Evolutionary conservation across 2,797 vertebrate genomes (phyloP).

Genomic region (Decapterus maruadsi): DNA sequence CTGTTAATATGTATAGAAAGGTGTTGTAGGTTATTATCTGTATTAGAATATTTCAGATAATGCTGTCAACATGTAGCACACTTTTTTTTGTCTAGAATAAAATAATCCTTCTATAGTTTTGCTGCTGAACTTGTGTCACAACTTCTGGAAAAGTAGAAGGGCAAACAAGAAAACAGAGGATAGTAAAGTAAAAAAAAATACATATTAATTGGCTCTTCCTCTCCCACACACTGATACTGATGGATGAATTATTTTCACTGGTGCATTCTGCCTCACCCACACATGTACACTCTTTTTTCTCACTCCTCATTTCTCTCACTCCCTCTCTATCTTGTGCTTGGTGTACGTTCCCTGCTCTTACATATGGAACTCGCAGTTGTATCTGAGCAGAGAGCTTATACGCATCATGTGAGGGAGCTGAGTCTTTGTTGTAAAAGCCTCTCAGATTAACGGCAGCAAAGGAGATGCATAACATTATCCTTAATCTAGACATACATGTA

Average conservation of each 20-base stretch:
- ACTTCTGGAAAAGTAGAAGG: conserved; percentile 15
- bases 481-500: neutral
- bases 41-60: conserved; percentile 1
- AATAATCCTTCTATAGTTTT: neutral
- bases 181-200: conserved; percentile 68
- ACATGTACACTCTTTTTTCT: conserved; percentile 62
- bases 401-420: conserved; percentile 5
- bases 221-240: conserved; percentile 79
- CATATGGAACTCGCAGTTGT: neutral
- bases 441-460: neutral
- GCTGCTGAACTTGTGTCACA: neutral
- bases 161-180: conserved; percentile 27
- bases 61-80: neutral
- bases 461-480: neutral
- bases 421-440: neutral
- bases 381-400: conserved; percentile 1
- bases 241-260: conserved; percentile 81
- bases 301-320: conserved; percentile 42
- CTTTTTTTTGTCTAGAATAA: neutral
- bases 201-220: conserved; percentile 78
- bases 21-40: neutral
- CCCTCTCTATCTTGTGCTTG: conserved; percentile 23
- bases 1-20: neutral
- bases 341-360: conserved; percentile 10
- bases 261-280: conserved; percentile 78